These are phyloP conservation scores for Brenthis daphne DNA, from an alignment of 2,888 invertebrate species.

Conservation along the genomic window DNA sequence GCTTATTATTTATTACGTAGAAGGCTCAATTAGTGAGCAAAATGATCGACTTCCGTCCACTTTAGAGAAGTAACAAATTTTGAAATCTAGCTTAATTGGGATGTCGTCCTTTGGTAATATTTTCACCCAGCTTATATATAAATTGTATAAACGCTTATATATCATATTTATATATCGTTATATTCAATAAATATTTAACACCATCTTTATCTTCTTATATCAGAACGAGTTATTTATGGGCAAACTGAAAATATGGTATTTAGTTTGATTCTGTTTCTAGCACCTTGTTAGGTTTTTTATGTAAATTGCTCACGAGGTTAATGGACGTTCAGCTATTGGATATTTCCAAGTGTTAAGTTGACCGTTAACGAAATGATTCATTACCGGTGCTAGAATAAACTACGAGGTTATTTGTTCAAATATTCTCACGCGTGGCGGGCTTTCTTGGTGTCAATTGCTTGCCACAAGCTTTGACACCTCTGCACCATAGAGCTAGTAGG, in stretches of 20 bases:
- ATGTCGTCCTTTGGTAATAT: conserved; percentile 1
- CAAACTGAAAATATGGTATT: conserved; percentile 46
- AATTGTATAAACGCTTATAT: neutral
- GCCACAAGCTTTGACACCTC: conserved; percentile 74
- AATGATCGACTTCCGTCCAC: conserved; percentile 8
- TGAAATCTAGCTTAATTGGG: conserved; percentile 8
- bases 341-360: conserved; percentile 66
- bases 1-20: conserved; percentile 5
- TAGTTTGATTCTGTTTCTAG: conserved; percentile 37
- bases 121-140: neutral
- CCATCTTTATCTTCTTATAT: conserved; percentile 35
- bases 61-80: conserved; percentile 7
- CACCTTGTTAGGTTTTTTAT: conserved; percentile 56
- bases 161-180: conserved; percentile 27
- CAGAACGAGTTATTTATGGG: conserved; percentile 37
- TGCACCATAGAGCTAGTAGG: conserved; percentile 50
- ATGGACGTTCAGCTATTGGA: conserved; percentile 61
- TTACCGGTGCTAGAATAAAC: conserved; percentile 76
- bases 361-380: conserved; percentile 79
- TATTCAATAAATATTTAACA: conserved; percentile 35
- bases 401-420: conserved; percentile 75
- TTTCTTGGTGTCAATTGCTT: conserved; percentile 66
- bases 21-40: conserved; percentile 8
- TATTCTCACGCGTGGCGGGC: conserved; percentile 75
- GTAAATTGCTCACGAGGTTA: conserved; percentile 63